Percentiles rank a stretch among this genome's conserved stretches.
phyloP scores from a whole-genome alignment of 2,113 vertebrate genomes.

The Picathartes gymnocephalus region DNA sequence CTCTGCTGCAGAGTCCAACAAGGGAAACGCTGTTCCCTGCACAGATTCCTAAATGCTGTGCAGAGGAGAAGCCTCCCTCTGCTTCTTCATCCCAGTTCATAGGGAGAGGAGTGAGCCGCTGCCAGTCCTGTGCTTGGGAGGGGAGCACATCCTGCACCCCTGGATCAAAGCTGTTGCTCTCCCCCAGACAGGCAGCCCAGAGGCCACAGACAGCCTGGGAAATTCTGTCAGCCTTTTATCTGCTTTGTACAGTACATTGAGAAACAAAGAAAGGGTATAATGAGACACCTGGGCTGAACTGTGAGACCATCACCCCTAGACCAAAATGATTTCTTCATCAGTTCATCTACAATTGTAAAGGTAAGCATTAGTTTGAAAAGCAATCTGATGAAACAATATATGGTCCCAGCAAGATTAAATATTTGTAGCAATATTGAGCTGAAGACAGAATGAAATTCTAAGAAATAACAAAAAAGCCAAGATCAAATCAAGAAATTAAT shows the following conservation, averaged over 20 bases:
- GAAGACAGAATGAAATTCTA: background rate
- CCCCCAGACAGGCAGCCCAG: background rate
- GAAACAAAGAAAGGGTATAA: background rate
- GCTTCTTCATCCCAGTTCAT: background rate
- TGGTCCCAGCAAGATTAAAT: background rate
- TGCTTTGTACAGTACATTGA: background rate
- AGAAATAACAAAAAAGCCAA: background rate
- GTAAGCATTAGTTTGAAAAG: background rate
- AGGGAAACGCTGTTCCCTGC: background rate
- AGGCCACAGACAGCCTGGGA: background rate
- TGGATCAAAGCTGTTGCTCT: background rate
- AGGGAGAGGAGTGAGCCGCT: background rate
- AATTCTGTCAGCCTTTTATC: background rate
- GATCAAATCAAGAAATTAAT: background rate
- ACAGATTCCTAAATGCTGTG: background rate
- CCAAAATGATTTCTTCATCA: background rate
- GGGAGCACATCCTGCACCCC: background rate
- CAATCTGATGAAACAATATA: background rate
- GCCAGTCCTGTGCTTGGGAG: background rate
- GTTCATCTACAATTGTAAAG: background rate
- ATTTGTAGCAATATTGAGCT: background rate
- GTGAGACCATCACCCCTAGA: background rate
- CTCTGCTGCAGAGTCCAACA: background rate
- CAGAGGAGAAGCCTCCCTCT: background rate
- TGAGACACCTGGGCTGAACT: background rate